Evolutionary conservation across 2,888 invertebrate genomes (phyloP).

Genomic region (Himalopsyche kuldschensis): DNA sequence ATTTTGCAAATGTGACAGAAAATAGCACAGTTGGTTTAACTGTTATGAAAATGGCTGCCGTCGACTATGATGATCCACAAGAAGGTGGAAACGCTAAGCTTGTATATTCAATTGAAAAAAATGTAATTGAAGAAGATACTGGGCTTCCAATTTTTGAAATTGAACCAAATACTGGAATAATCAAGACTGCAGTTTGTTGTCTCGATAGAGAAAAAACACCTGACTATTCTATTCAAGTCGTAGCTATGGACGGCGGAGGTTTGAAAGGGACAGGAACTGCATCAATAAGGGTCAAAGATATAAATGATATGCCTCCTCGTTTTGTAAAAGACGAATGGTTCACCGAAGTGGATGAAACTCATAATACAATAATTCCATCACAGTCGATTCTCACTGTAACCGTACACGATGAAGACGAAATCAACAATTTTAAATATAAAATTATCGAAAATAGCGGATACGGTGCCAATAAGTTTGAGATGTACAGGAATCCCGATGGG

Average conservation of each 20-base stretch:
- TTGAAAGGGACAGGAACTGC: constrained; percentile 59
- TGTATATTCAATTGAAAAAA: constrained; percentile 59
- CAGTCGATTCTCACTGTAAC: constrained; percentile 53
- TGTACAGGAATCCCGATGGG: constrained; percentile 53
- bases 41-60: constrained; percentile 61
- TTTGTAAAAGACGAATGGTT: constrained; percentile 56
- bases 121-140: constrained; percentile 58
- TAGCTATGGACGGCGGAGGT: constrained; percentile 55
- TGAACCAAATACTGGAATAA: constrained; percentile 57
- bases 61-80: constrained; percentile 59
- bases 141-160: constrained; percentile 59
- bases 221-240: constrained; percentile 56
- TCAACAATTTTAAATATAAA: constrained; percentile 54
- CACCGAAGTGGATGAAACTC: constrained; percentile 55
- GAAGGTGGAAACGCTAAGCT: constrained; percentile 61
- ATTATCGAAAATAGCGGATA: constrained; percentile 51
- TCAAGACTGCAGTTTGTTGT: constrained; percentile 54
- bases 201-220: constrained; percentile 55
- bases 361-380: constrained; percentile 49
- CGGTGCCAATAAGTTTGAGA: constrained; percentile 54
- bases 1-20: constrained; percentile 56
- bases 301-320: constrained; percentile 63
- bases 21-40: constrained; percentile 56
- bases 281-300: constrained; percentile 57
- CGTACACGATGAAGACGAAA: constrained; percentile 55